phyloP scores from a whole-genome alignment of 1,140 invertebrate genomes.

The Zaprionus inermis region DNA sequence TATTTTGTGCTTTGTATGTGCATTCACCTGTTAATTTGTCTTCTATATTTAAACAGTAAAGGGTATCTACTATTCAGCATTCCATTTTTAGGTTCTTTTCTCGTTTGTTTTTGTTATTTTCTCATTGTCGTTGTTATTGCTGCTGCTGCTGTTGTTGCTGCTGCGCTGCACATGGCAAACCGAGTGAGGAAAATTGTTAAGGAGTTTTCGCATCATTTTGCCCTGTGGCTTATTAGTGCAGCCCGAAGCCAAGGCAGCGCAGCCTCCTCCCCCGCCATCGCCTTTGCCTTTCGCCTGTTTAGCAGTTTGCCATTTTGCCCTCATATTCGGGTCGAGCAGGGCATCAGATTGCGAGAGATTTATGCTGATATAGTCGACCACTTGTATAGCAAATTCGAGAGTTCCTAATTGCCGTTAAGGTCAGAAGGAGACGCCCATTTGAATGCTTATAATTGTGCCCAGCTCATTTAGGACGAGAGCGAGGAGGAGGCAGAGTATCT shows the following conservation, averaged over 20 bases:
- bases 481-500: background rate
- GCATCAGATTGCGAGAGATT: conserved; percentile 59
- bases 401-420: conserved; percentile 65
- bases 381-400: conserved; percentile 56
- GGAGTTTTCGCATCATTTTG: conserved; percentile 45
- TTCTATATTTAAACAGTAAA: background rate
- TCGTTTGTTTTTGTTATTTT: conserved; percentile 27
- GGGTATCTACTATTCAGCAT: conserved; percentile 4
- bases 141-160: conserved; percentile 25
- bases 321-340: conserved; percentile 48
- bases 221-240: conserved; percentile 62
- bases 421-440: conserved; percentile 44
- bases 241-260: background rate
- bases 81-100: background rate
- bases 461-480: conserved; percentile 3
- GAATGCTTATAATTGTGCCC: conserved; percentile 45
- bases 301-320: conserved; percentile 20
- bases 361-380: conserved; percentile 52
- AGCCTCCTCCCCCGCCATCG: background rate
- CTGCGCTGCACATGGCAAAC: conserved; percentile 14
- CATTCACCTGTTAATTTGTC: background rate
- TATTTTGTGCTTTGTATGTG: background rate
- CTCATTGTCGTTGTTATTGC: conserved; percentile 31
- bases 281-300: background rate
- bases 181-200: conserved; percentile 41